phyloP scores from a whole-genome alignment of 2,113 vertebrate species.

The Antidorcas marsupialis region DNA sequence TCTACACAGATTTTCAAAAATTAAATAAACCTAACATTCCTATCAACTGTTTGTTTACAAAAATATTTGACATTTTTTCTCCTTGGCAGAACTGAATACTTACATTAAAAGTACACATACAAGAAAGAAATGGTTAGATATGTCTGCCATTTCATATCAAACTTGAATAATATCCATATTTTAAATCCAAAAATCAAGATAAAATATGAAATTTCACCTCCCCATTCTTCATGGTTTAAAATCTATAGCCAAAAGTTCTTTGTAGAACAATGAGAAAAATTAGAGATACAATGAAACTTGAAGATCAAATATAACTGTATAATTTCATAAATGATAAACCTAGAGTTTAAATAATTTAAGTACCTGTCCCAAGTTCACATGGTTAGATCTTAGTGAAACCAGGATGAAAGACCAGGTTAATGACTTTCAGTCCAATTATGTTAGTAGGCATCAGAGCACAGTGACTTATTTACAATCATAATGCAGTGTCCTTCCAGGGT shows the following conservation, averaged over 20 bases:
- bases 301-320: background rate
- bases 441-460: background rate
- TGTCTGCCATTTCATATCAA: constrained; percentile 62
- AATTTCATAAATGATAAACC: background rate
- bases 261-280: background rate
- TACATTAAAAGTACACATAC: constrained; percentile 43
- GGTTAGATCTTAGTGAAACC: background rate
- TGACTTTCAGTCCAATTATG: background rate
- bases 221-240: background rate
- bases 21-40: constrained; percentile 58
- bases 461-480: background rate
- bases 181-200: background rate
- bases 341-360: background rate
- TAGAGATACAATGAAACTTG: background rate
- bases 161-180: constrained; percentile 61
- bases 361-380: background rate
- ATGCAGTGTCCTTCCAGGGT: background rate
- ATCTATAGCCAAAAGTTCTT: background rate
- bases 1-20: constrained; percentile 52
- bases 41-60: constrained; percentile 65
- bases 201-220: background rate
- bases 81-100: constrained; percentile 71
- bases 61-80: constrained; percentile 67
- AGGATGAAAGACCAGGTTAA: background rate
- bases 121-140: constrained; percentile 62